These are phyloP conservation scores for Chionomys nivalis DNA, from an alignment of 2,113 vertebrate genomes.

Conservation along the genomic window DNA sequence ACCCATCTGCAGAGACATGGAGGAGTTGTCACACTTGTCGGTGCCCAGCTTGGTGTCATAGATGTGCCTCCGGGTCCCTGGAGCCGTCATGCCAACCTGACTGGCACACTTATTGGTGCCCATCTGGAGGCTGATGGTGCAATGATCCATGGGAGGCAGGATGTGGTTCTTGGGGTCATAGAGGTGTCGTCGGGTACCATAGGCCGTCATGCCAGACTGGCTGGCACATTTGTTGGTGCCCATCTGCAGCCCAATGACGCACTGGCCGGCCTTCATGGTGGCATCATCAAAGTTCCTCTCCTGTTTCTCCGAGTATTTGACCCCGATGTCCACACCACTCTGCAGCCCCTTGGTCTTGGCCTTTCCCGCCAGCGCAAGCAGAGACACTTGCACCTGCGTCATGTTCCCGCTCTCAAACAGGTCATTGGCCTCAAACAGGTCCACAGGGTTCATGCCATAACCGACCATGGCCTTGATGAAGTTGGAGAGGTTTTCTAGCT, in stretches of 20 bases:
- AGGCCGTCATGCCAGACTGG: conserved; percentile 96
- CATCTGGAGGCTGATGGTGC: conserved; percentile 98
- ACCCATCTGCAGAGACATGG: conserved; percentile 97
- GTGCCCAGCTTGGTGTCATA: conserved; percentile 93
- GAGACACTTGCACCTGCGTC: conserved; percentile 95
- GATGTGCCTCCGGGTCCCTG: conserved; percentile 95
- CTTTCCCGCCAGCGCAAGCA: conserved; percentile 94
- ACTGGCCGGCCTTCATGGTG: conserved; percentile 95
- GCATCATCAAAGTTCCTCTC: conserved; percentile 93
- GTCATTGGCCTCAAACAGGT: conserved; percentile 96
- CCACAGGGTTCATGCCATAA: conserved; percentile 94
- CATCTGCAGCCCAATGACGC: conserved; percentile 96
- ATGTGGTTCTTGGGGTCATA: conserved; percentile 94
- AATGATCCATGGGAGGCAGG: conserved; percentile 93
- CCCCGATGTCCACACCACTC: conserved; percentile 91
- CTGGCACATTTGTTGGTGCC: conserved; percentile 98
- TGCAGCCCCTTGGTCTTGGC: conserved; percentile 95
- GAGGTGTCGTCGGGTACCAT: conserved; percentile 94
- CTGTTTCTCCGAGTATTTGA: conserved; percentile 95
- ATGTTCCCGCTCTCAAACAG: conserved; percentile 95
- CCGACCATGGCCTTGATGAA: conserved; percentile 93
- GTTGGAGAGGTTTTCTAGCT: conserved; percentile 97
- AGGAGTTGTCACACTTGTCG: conserved; percentile 95
- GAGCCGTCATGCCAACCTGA: conserved; percentile 98
- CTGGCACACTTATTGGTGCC: conserved; percentile 97